Base-by-base conservation (phyloP, 2,113 vertebrate species). In the Columbina picui region DNA sequence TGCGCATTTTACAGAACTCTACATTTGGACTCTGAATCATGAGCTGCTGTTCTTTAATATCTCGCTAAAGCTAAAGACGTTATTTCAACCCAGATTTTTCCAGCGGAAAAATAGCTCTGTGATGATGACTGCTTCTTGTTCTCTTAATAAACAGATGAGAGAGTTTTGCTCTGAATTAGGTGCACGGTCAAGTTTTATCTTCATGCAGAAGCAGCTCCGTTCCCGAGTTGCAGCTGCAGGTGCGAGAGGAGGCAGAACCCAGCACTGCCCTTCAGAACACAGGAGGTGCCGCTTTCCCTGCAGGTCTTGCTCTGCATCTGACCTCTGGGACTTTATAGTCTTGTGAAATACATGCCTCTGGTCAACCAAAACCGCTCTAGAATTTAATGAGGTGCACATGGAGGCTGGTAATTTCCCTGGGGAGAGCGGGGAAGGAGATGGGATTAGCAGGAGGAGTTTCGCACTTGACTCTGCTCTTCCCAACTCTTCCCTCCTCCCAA, bases 271-370 rank as follows among this genome's bases (percentile, higher is more conserved):
- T 41, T 36, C 0, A 5, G 52, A 45, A 18, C 2, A 21, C 64
- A 63, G 2, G 5, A 5, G 3, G n/a, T 61, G 61, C 49, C 14
- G 3, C 30, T 5, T 4, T 1, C 8, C 32, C 60, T 12, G 32
- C 34, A 27, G 47, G 12, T 38, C 60, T 55, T 8, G 22, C 7
- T 14, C 21, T 26, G 34, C 27, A 1, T 30, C 7, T 25, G 25
- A 3, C 6, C 8, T 1, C 2, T 2, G 6, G 26, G 43, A 7
- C 60, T n/a, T 38, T 15, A 57, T 4, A 14, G 21, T 1, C 2
- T 9, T 67, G 73, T 47, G 76, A 47, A 38, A 50, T 3, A 12
- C 2, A 0, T 12, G 1, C 34, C 39, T 49, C 59, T 10, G 18
- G 6, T 32, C 55, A 43, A 11, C 23, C 64, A 1, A 22, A 65